Evolutionary conservation across 1,140 invertebrate genomes (phyloP).

Genomic region (Calliphora vicina): DNA sequence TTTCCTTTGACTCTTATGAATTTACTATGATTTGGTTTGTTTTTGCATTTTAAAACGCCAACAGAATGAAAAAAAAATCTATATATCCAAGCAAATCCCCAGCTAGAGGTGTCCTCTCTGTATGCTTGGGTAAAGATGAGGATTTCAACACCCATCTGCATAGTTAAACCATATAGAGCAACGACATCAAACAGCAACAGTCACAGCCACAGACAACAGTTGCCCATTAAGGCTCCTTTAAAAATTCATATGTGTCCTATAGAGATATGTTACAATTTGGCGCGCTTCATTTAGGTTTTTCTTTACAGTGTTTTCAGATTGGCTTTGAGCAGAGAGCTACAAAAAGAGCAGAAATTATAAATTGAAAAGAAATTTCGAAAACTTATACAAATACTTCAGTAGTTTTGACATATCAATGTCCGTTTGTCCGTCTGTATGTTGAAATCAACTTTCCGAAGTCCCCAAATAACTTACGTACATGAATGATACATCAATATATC

Average conservation of each 20-base stretch:
- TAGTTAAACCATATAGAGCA: background rate
- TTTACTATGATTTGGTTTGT: background rate
- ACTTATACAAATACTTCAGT: too few relatives aligned
- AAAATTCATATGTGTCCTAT: background rate
- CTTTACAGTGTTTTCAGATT: background rate
- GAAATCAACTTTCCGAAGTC: too few relatives aligned
- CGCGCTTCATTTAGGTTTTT: background rate
- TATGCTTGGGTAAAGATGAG: background rate
- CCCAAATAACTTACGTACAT: too few relatives aligned
- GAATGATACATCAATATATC: too few relatives aligned
- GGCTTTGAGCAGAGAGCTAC: too few relatives aligned
- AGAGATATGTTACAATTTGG: background rate
- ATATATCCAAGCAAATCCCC: background rate
- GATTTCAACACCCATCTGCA: background rate
- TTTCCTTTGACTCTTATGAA: conserved; percentile 1
- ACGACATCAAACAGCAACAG: background rate
- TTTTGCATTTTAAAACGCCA: background rate
- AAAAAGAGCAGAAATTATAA: too few relatives aligned
- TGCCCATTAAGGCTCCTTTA: background rate
- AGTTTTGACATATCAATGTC: too few relatives aligned
- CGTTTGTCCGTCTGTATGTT: too few relatives aligned
- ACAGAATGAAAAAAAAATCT: background rate
- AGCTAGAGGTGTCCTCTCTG: background rate
- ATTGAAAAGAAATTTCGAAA: too few relatives aligned
- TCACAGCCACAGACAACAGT: background rate